Base-by-base conservation (phyloP, 1,140 invertebrate genomes). In the Cyrtorhinus lividipennis region DNA sequence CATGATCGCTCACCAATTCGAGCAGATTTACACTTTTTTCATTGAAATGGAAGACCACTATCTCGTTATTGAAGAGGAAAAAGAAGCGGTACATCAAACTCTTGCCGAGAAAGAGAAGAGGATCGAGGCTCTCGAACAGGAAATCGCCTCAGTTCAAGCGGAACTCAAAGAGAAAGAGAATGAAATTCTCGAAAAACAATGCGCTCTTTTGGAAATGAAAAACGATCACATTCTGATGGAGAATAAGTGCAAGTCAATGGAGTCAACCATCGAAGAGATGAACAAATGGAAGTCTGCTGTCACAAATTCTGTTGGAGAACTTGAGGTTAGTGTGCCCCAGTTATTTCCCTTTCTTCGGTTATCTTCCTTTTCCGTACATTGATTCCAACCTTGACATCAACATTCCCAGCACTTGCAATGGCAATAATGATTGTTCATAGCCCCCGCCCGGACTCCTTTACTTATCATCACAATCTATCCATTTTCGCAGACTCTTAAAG, bases 121-220 rank as follows among this genome's bases (percentile, higher is more conserved):
- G 25, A 8, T 61, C 22, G 60, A 61, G 18, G 18, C 60, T 1
- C 44, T 46, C n/a, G 46, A 61, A n/a, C 18, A 38, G 12, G 13
- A 30, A 22, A 23, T 61, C 12, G 27, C 20, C n/a, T 5, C 27
- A 1, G 22, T 30, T 20, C 60, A 46, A 45, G 22, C 44, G 2
- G 60, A 61, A 24, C 73, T 79, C 2, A 69, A 74, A 1, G 77
- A 80, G 66, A 73, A 71, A 20, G 72, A 74, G 57, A 71, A 75
- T 57, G 71, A 72, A 15, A 65, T 76, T 1, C 62, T 76, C 0
- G 68, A 72, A 24, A 71, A 73, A 15, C 74, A 77, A 59, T 72
- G 74, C 59, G 67, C 70, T 26, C 53, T 77, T 24, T 69, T 75
- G 2, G 73, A 76, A 22, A 62, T 58, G 13, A 62, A 61, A 30